These are phyloP conservation scores for Ormyrus nitidulus DNA, from an alignment of 2,888 invertebrate species.

Conservation along the genomic window DNA sequence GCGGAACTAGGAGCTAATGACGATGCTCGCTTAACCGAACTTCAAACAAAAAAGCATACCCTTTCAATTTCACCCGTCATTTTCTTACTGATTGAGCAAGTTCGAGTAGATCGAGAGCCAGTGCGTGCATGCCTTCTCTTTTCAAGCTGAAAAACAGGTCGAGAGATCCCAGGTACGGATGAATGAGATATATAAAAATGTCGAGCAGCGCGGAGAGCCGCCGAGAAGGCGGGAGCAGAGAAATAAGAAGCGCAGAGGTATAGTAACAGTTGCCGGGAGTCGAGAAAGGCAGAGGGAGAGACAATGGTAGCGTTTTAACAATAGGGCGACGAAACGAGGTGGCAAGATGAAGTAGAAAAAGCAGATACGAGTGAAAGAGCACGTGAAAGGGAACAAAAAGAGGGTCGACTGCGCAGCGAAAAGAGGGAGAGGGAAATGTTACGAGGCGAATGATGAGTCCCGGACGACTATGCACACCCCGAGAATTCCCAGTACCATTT, in stretches of 20 bases:
- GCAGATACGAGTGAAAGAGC: slow-evolving; percentile 50
- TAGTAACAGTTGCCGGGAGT: slow-evolving; percentile 9
- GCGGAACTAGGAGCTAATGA: background rate
- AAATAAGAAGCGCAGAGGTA: slow-evolving; percentile 10
- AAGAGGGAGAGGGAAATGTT: slow-evolving; percentile 53
- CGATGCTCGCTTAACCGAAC: background rate
- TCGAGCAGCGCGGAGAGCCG: background rate
- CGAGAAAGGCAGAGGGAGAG: slow-evolving; percentile 35
- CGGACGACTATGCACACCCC: slow-evolving; percentile 50
- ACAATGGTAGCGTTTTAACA: slow-evolving; percentile 54
- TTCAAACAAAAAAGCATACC: slow-evolving; percentile 14
- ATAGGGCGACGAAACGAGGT: slow-evolving; percentile 52
- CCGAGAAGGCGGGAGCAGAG: background rate
- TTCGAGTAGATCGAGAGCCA: slow-evolving; percentile 18
- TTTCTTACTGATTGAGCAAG: slow-evolving; percentile 20
- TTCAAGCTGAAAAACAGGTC: slow-evolving; percentile 10
- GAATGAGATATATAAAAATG: slow-evolving; percentile 44
- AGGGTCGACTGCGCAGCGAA: background rate
- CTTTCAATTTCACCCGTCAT: slow-evolving; percentile 18
- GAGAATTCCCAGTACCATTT: slow-evolving; percentile 64
- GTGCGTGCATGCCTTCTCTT: background rate
- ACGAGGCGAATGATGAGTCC: slow-evolving; percentile 67
- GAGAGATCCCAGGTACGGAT: slow-evolving; percentile 6
- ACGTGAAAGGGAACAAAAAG: slow-evolving; percentile 24
- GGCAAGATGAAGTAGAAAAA: slow-evolving; percentile 57